Percentiles rank a stretch among this genome's conserved stretches.
phyloP scores from a whole-genome alignment of 2,113 vertebrate genomes.

The Epinephelus lanceolatus region DNA sequence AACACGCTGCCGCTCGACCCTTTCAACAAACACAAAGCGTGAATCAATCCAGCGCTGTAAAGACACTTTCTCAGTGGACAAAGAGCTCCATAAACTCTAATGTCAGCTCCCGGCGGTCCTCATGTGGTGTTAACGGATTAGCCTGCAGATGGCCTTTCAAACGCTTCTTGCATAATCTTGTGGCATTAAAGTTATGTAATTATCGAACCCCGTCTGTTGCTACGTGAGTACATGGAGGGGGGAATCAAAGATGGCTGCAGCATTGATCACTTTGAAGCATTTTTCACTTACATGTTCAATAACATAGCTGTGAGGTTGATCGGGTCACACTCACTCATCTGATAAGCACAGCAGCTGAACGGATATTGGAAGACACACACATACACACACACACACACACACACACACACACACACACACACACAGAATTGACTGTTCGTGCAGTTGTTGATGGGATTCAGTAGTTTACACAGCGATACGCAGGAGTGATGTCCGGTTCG shows the following conservation, averaged over 20 bases:
- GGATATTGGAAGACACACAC: slow-evolving; percentile 8
- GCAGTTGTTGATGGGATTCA: slow-evolving; percentile 42
- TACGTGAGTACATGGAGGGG: slow-evolving; percentile 25
- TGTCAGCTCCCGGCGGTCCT: slow-evolving; percentile 65
- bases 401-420: slow-evolving; percentile 17
- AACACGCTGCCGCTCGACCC: slow-evolving; percentile 16
- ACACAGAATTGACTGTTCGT: slow-evolving; percentile 43
- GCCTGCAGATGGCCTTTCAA: slow-evolving; percentile 63
- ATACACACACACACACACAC: slow-evolving; percentile 26
- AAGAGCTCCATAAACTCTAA: slow-evolving; percentile 57
- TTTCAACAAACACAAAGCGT: slow-evolving; percentile 33
- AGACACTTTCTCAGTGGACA: slow-evolving; percentile 39
- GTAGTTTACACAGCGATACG: slow-evolving; percentile 44
- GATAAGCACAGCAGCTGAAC: not conserved
- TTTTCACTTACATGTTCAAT: slow-evolving; percentile 73
- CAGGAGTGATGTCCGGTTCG: not conserved
- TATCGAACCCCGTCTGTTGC: slow-evolving; percentile 61
- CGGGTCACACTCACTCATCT: slow-evolving; percentile 12
- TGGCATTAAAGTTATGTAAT: slow-evolving; percentile 70
- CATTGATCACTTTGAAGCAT: slow-evolving; percentile 71
- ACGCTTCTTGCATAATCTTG: slow-evolving; percentile 69
- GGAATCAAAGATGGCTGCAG: slow-evolving; percentile 73
- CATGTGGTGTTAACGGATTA: slow-evolving; percentile 64
- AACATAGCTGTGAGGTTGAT: slow-evolving; percentile 41
- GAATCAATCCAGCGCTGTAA: slow-evolving; percentile 27